phyloP scores from a whole-genome alignment of 1,140 invertebrate genomes.

The Philaenus spumarius region DNA sequence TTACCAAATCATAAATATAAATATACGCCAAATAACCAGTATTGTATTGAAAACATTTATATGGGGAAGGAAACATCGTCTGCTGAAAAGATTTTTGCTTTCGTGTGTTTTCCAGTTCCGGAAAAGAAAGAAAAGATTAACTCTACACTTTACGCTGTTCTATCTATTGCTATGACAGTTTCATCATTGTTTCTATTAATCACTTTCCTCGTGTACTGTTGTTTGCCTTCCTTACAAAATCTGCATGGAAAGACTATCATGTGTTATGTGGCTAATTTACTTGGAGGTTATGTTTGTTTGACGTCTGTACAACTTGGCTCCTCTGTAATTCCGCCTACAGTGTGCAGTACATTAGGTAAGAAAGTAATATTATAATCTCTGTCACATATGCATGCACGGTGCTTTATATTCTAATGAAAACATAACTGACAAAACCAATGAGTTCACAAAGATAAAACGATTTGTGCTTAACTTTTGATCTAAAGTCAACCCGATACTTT shows the following conservation, averaged over 20 bases:
- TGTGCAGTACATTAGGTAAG: too few species aligned
- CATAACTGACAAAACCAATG: too few species aligned
- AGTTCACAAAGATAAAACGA: too few species aligned
- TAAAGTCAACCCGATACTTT: too few species aligned
- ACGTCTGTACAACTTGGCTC: conserved; percentile 31
- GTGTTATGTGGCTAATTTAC: conserved; percentile 54
- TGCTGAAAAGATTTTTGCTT: conserved; percentile 2
- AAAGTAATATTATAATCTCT: too few species aligned
- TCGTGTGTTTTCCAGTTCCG: conserved; percentile 23
- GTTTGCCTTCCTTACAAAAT: conserved; percentile 53
- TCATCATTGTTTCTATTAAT: conserved; percentile 52
- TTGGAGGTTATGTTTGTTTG: conserved; percentile 52
- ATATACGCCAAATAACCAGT: background rate
- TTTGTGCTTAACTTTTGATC: too few species aligned
- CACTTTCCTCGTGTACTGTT: conserved; percentile 56
- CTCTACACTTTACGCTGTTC: too few species aligned
- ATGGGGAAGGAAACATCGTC: background rate
- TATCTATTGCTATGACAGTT: conserved; percentile 38
- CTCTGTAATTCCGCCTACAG: too few species aligned
- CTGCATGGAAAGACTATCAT: conserved; percentile 63
- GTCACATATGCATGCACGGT: too few species aligned
- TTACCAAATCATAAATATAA: background rate
- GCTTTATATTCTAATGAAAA: too few species aligned
- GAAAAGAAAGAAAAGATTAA: too few species aligned
- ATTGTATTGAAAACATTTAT: conserved; percentile 16